Evolutionary conservation across 2,888 invertebrate species (phyloP).

Genomic region (Sipha maydis): DNA sequence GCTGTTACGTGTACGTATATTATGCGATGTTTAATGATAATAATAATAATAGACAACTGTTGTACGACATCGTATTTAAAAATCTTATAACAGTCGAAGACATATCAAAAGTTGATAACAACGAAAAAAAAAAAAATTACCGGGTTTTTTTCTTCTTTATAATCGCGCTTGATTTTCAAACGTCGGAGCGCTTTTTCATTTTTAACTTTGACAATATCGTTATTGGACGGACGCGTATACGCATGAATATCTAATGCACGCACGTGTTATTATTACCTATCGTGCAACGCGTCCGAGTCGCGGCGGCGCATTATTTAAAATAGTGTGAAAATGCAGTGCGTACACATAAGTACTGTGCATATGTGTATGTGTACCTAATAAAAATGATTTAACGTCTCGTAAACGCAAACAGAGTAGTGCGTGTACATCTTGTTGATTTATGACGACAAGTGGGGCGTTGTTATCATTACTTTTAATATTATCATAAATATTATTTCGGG

Average conservation of each 20-base stretch:
- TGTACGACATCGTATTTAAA: no score
- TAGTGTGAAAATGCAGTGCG: background rate
- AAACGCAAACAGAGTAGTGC: conserved; percentile 32
- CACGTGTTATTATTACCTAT: background rate
- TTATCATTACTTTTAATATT: background rate
- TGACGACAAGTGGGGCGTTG: background rate
- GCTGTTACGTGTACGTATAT: no score
- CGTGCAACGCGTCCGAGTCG: background rate
- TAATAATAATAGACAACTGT: no score
- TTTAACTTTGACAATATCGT: no score
- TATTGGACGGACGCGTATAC: background rate
- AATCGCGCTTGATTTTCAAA: no score
- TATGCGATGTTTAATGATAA: no score
- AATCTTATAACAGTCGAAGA: no score
- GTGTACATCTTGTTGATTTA: conserved; percentile 44
- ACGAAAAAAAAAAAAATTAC: no score
- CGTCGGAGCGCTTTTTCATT: no score
- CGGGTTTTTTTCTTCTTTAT: no score
- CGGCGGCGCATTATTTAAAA: background rate
- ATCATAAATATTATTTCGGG: conserved; percentile 25
- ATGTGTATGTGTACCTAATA: background rate
- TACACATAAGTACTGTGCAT: background rate
- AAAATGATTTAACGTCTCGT: conserved; percentile 52
- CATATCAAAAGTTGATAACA: no score
- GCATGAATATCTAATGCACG: background rate